Percentiles rank a stretch among this genome's conserved stretches.
Evolutionary conservation across 1,140 invertebrate species (phyloP).

Genomic region (Pogonognathellus flavescens): DNA sequence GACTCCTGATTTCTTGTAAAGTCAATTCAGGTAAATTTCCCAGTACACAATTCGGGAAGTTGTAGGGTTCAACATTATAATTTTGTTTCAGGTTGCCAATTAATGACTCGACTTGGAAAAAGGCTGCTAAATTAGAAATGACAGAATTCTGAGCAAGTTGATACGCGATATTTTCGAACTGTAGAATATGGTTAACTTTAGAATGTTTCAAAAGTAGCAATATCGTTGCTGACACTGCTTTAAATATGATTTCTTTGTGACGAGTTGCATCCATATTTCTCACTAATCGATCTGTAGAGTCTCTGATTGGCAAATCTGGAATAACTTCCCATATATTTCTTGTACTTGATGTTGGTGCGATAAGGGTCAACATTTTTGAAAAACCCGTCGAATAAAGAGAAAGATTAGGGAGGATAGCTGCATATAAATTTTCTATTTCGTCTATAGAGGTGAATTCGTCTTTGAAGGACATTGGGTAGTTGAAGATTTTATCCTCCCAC

Average conservation of each 20-base stretch:
- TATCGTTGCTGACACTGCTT: conserved; percentile 25
- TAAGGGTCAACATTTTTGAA: background rate
- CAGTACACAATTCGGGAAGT: background rate
- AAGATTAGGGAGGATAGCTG: background rate
- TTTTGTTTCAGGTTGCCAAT: background rate
- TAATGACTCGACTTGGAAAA: background rate
- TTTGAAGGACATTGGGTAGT: background rate
- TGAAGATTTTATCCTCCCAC: background rate
- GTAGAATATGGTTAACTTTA: conserved; percentile 43
- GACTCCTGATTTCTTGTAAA: background rate
- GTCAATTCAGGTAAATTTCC: background rate
- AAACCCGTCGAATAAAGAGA: background rate
- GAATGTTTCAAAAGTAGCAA: conserved; percentile 50
- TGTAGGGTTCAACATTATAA: conserved; percentile 1
- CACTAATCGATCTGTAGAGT: background rate
- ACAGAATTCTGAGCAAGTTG: background rate
- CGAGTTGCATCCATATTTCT: conserved; percentile 7
- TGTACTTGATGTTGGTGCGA: background rate
- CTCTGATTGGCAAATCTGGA: background rate
- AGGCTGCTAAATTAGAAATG: background rate
- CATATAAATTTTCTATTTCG: background rate
- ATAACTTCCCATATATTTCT: conserved; percentile 10
- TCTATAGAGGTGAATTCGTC: background rate
- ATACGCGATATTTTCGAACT: conserved; percentile 25
- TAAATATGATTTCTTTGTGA: conserved; percentile 29